Percentiles rank a stretch among this genome's conserved stretches.
These are phyloP conservation scores for Acinonyx jubatus DNA, from an alignment of 2,113 vertebrate genomes.

Conservation along the genomic window DNA sequence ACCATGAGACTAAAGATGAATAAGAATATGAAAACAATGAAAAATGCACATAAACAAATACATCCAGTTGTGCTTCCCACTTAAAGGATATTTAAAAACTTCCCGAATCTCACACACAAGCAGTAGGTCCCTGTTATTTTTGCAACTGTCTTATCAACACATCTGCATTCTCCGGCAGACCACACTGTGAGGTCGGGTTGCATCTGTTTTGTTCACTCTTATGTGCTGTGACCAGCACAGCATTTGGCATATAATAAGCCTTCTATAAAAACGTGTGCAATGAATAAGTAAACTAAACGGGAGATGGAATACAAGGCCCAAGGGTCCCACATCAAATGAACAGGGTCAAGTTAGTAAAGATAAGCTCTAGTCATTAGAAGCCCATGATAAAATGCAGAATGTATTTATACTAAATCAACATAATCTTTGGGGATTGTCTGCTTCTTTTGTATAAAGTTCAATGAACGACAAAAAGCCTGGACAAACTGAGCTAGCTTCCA, in stretches of 20 bases:
- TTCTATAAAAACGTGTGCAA: not conserved
- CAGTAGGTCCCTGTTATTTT: not conserved
- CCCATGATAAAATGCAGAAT: not conserved
- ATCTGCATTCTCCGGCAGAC: not conserved
- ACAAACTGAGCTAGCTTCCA: not conserved
- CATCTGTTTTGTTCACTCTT: not conserved
- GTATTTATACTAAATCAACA: not conserved
- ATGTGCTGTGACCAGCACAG: not conserved
- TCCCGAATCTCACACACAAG: not conserved
- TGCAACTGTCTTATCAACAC: not conserved
- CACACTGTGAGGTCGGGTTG: not conserved
- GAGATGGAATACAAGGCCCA: not conserved
- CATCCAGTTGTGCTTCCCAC: not conserved
- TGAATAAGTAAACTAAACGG: not conserved
- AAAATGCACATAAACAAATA: not conserved
- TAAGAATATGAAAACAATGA: slow-evolving; percentile 1
- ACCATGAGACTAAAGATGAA: not conserved
- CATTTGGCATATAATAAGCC: not conserved
- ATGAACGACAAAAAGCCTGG: not conserved
- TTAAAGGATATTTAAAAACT: not conserved
- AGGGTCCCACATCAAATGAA: not conserved
- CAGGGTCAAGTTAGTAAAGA: not conserved
- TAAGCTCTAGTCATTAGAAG: not conserved
- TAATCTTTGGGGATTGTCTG: not conserved
- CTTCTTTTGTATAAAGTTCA: not conserved